A percentile compares a stretch with the other conserved stretches of the same genome.
Conservation (phyloP, 1,140 invertebrate genomes). For the Telenomus remus region DNA sequence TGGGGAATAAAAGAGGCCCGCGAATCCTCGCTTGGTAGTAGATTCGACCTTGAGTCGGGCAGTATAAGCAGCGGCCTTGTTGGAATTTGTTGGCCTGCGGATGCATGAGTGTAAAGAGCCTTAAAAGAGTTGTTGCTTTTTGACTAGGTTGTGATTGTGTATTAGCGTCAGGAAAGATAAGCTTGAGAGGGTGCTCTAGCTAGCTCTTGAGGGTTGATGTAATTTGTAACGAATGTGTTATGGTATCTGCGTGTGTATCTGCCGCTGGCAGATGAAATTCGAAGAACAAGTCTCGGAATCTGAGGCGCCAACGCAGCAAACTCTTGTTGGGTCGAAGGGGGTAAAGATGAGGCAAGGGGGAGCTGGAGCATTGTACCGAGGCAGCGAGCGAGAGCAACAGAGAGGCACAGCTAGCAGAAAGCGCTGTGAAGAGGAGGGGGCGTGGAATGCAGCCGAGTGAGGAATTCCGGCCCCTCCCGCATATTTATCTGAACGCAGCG, state of each 20-base stretch:
- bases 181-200: too few species aligned
- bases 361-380: slow-evolving; percentile 37
- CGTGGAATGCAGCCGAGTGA: slow-evolving; percentile 74
- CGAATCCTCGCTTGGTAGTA: slow-evolving; percentile 72
- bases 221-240: slow-evolving; percentile 52
- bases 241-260: slow-evolving; percentile 53
- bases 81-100: slow-evolving; percentile 73
- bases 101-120: slow-evolving; percentile 61
- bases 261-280: slow-evolving; percentile 17
- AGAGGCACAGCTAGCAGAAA: slow-evolving; percentile 29
- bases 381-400: slow-evolving; percentile 13
- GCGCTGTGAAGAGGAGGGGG: slow-evolving; percentile 50
- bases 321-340: slow-evolving; percentile 31
- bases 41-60: slow-evolving; percentile 75
- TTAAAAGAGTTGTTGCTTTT: too few species aligned
- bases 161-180: too few species aligned
- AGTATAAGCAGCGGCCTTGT: slow-evolving; percentile 72
- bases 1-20: too few species aligned
- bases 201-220: slow-evolving; percentile 17
- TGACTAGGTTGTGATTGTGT: too few species aligned
- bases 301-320: slow-evolving; percentile 40
- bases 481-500: slow-evolving; percentile 74
- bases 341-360: slow-evolving; percentile 22
- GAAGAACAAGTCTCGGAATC: slow-evolving; percentile 41
- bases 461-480: slow-evolving; percentile 76